These are phyloP conservation scores for Oxycera nigricornis DNA, from an alignment of 2,888 invertebrate genomes.

Conservation along the genomic window DNA sequence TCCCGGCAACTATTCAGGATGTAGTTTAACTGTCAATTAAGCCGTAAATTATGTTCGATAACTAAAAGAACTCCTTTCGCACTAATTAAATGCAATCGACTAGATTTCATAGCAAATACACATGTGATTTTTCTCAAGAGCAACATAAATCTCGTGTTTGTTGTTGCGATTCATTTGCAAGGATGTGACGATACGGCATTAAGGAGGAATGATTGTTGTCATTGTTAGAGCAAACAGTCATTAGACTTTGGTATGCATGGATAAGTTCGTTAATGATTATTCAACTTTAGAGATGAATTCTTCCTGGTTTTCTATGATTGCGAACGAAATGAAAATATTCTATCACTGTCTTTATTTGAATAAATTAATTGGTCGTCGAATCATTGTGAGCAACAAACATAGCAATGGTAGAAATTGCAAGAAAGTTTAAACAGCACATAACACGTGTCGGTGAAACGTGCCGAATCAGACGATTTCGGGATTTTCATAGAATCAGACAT, in stretches of 20 bases:
- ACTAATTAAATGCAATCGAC: neutral
- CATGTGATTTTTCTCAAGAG: neutral
- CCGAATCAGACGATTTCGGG: neutral
- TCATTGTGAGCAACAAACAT: too few relatives aligned
- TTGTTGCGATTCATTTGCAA: neutral
- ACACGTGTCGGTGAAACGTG: conserved; percentile 35
- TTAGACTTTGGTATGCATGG: too few relatives aligned
- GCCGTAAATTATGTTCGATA: neutral
- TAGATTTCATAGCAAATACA: neutral
- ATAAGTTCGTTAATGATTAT: too few relatives aligned
- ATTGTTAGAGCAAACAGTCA: conserved; percentile 9
- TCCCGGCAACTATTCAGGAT: neutral
- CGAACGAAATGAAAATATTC: neutral
- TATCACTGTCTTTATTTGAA: neutral
- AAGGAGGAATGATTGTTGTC: neutral
- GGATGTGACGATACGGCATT: neutral
- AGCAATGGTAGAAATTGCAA: neutral
- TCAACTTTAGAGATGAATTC: too few relatives aligned
- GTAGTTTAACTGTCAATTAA: neutral
- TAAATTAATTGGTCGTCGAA: too few relatives aligned
- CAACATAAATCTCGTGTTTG: neutral
- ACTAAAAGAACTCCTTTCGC: neutral
- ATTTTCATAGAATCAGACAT: neutral
- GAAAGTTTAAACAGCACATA: neutral
- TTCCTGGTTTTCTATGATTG: too few relatives aligned